Percentiles rank a stretch among this genome's conserved stretches.
Evolutionary conservation across 2,113 vertebrate genomes (phyloP).

Genomic region (Australoheros scitulus): DNA sequence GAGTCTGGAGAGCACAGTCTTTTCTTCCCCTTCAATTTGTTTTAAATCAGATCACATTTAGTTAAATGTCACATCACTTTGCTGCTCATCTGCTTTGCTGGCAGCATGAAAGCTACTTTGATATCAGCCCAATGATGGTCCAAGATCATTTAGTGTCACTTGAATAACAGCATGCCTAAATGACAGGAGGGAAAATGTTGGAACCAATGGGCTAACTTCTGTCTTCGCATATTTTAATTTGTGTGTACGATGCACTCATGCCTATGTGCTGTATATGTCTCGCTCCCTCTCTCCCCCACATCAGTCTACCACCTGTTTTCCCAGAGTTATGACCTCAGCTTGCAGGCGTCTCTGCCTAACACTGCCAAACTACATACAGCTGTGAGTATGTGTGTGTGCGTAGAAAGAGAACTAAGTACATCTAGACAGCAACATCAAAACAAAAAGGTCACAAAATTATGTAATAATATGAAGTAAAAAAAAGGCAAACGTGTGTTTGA

Average conservation of each 20-base stretch:
- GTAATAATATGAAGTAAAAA: conserved; percentile 19
- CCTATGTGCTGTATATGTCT: conserved; percentile 10
- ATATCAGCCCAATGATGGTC: not conserved
- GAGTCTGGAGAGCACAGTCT: not conserved
- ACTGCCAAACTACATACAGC: conserved; percentile 73
- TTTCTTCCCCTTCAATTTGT: not conserved
- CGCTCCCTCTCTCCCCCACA: conserved; percentile 32
- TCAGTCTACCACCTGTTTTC: conserved; percentile 76
- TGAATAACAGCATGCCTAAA: not conserved
- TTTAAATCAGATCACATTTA: conserved; percentile 5
- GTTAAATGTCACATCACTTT: conserved; percentile 1
- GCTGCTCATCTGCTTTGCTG: not conserved
- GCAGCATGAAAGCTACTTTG: not conserved
- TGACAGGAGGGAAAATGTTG: not conserved
- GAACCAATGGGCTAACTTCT: conserved; percentile 3
- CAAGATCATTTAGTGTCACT: not conserved
- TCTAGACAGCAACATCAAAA: conserved; percentile 33
- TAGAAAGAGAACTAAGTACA: not conserved
- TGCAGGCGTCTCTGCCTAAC: conserved; percentile 64
- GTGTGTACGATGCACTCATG: not conserved
- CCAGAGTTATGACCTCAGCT: conserved; percentile 73
- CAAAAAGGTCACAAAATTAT: conserved; percentile 31
- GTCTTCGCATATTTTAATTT: not conserved
- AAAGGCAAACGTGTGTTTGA: not conserved
- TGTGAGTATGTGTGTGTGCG: conserved; percentile 42